Evolutionary conservation across 1,140 invertebrate species (phyloP), one percentile per base, ranked within the genome.

Genomic region (Drusus annulatus): DNA sequence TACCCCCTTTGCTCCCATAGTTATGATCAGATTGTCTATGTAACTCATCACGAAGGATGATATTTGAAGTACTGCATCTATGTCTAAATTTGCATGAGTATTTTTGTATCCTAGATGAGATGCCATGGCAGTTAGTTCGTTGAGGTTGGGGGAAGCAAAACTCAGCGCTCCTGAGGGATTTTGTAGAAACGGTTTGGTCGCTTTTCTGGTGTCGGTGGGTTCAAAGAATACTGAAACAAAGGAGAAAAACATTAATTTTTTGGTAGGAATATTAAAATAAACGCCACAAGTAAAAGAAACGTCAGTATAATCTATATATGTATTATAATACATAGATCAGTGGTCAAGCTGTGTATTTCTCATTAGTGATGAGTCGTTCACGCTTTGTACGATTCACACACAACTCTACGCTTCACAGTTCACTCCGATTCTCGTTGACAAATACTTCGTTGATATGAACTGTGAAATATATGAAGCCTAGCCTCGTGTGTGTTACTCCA

Each of bases 131-230:
- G 87, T 86, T 19, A 96, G 86, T 89, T 96, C 95, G 52, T 90
- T 89, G 13, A 95, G 81, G 88, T 96, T 96, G 15, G 95, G 95
- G 6, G 94, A 93, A 0, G 92, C 89, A 82, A 92, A 93, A 3
- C 89, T 89, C 50, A 96, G 60, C 0, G 23, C 10, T 71, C 69
- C 80, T 68, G 52, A 19, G 36, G 21, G 19, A 1, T 79, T 76
- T 36, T 16, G 79, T 28, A 68, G 17, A 54, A 84, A 84, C 60
- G 83, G 80, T 74, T 84, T 84, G 0, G 69, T 60, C 0, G 83
- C 83, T 80, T 84, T 84, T 31, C 80, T 19, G 16, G 50, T 17
- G 65, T 84, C 83, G 1, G 80, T 84, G 13, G 80, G 83, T 52
- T 81, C 80, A 19, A 81, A 84, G 54, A 84, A 81, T 13, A 84